phyloP scores from a whole-genome alignment of 2,888 invertebrate species.

The Pandemis cinnamomeana region DNA sequence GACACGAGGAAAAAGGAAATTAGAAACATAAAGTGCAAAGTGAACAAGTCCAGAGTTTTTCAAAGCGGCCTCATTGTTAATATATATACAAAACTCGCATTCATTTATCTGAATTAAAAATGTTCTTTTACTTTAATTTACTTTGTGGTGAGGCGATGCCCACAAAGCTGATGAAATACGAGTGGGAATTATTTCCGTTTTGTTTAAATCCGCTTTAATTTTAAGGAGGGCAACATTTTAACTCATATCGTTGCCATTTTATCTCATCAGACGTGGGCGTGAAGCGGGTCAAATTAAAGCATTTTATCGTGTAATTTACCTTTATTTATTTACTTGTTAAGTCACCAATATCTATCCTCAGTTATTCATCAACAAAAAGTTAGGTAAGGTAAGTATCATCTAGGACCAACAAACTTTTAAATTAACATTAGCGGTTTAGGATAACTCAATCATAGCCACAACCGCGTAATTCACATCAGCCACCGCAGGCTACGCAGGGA shows the following conservation, averaged over 20 bases:
- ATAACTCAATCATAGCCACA: slow-evolving; percentile 25
- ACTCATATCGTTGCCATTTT: background rate
- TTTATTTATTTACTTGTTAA: too few relatives aligned
- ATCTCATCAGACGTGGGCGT: background rate
- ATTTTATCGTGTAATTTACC: background rate
- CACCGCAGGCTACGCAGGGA: slow-evolving; percentile 10
- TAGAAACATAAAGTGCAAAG: slow-evolving; percentile 28
- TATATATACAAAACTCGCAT: background rate
- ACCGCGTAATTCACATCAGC: slow-evolving; percentile 11
- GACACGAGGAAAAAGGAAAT: slow-evolving; percentile 31
- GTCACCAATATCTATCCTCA: too few relatives aligned
- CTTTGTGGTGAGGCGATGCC: slow-evolving; percentile 20
- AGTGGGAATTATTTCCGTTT: slow-evolving; percentile 9
- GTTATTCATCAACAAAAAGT: too few relatives aligned
- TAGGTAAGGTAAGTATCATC: background rate
- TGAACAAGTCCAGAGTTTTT: slow-evolving; percentile 20
- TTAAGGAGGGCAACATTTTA: slow-evolving; percentile 1
- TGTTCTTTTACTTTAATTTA: slow-evolving; percentile 14
- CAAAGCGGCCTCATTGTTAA: slow-evolving; percentile 22
- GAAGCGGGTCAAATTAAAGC: background rate
- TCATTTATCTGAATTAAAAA: slow-evolving; percentile 21
- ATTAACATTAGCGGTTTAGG: background rate
- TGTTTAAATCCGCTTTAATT: slow-evolving; percentile 10
- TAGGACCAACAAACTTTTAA: background rate
- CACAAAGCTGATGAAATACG: slow-evolving; percentile 18